phyloP scores from a whole-genome alignment of 2,797 vertebrate genomes.

The Gallinago nigripennis region DNA sequence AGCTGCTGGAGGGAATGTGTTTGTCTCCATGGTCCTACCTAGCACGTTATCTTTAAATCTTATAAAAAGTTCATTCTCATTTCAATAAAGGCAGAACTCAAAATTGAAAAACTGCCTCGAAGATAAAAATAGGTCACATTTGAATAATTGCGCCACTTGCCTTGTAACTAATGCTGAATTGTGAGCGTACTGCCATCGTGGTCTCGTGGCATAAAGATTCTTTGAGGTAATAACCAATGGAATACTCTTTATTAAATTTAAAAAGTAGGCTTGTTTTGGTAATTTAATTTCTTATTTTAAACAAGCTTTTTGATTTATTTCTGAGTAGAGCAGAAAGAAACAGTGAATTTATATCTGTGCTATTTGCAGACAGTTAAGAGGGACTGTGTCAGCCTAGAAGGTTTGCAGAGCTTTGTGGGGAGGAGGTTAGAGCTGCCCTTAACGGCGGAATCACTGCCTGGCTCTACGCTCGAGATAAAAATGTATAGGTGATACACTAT shows the following conservation, averaged over 20 bases:
- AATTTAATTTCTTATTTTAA: conserved; percentile 5
- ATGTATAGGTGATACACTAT: not conserved
- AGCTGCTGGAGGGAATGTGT: not conserved
- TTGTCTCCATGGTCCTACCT: not conserved
- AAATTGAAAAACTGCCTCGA: conserved; percentile 39
- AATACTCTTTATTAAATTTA: not conserved
- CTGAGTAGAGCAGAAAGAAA: not conserved
- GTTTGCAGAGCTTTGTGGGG: not conserved
- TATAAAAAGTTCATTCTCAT: conserved; percentile 9
- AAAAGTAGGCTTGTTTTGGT: not conserved
- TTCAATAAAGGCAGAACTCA: conserved; percentile 24
- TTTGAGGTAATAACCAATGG: conserved; percentile 1
- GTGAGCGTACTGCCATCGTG: not conserved
- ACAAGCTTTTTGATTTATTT: not conserved
- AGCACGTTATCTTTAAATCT: conserved; percentile 1
- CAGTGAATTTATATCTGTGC: not conserved
- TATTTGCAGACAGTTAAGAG: not conserved
- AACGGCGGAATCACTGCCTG: not conserved
- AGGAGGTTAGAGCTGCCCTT: not conserved
- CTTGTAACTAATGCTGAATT: not conserved
- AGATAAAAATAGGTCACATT: conserved; percentile 56
- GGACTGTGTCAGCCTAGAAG: not conserved
- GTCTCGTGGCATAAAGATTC: conserved; percentile 22
- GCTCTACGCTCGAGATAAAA: not conserved
- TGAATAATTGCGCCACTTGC: conserved; percentile 21